A percentile compares a stretch with the other conserved stretches of the same genome.
Evolutionary conservation across 2,888 invertebrate species (phyloP).

Genomic region (Drosophila macrospina): DNA sequence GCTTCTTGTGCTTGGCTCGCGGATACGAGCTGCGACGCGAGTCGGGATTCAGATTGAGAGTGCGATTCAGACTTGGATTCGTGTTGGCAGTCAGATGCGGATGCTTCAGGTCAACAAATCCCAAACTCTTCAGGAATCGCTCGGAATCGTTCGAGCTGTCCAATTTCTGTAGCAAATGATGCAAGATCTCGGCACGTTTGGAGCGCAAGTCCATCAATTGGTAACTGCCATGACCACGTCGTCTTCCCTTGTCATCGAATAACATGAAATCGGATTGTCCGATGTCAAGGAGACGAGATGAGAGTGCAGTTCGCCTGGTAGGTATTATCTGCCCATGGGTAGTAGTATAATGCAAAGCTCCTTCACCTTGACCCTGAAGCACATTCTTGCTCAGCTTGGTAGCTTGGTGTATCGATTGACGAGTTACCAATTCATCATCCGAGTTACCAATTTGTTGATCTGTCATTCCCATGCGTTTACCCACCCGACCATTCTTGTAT

Average conservation of each 20-base stretch:
- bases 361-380: not conserved
- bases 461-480: not conserved
- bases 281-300: not conserved
- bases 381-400: no score
- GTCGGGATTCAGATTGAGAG: no score
- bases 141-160: not conserved
- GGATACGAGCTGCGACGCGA: no score
- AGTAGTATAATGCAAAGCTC: no score
- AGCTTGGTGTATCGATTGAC: no score
- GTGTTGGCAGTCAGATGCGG: not conserved
- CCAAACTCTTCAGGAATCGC: conserved; percentile 3
- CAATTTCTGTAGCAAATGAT: conserved; percentile 1
- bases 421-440: not conserved
- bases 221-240: conserved; percentile 22
- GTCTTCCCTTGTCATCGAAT: conserved; percentile 31
- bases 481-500: no score
- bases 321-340: no score
- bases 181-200: conserved; percentile 9
- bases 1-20: not conserved
- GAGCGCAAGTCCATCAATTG: conserved; percentile 12
- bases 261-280: not conserved
- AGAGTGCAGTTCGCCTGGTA: not conserved
- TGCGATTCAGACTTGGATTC: no score
- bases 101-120: not conserved
- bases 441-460: not conserved